These are phyloP conservation scores for Polydrusus cervinus DNA, from an alignment of 2,888 invertebrate genomes.

Conservation along the genomic window DNA sequence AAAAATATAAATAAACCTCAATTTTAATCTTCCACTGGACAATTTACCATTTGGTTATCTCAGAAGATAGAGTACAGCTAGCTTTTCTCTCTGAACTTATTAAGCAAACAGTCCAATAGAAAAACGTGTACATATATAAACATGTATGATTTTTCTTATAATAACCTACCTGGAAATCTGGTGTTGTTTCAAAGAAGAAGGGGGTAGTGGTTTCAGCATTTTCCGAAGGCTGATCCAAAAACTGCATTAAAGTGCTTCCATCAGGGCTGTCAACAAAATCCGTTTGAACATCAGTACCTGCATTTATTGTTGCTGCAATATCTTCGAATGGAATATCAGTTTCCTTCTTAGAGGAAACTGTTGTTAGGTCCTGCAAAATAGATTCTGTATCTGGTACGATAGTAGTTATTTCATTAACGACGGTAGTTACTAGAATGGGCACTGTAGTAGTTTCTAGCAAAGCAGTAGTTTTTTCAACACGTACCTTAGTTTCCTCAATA, in stretches of 20 bases:
- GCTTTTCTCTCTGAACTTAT: too few relatives aligned
- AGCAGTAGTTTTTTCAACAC: background rate
- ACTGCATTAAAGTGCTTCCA: background rate
- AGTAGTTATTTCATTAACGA: background rate
- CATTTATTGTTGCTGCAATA: background rate
- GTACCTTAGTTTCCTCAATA: background rate
- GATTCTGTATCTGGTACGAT: background rate
- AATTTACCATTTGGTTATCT: background rate
- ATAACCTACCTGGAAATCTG: slow-evolving; percentile 35
- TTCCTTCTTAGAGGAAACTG: background rate
- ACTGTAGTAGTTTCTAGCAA: background rate
- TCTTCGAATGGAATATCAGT: background rate
- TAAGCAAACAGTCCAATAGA: too few relatives aligned
- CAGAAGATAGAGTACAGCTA: too few relatives aligned
- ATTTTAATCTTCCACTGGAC: background rate
- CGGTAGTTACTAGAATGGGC: background rate
- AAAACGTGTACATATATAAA: too few relatives aligned
- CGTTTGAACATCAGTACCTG: background rate
- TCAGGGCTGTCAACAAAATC: background rate
- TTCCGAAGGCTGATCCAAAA: slow-evolving; percentile 19
- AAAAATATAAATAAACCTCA: background rate
- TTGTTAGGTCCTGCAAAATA: slow-evolving; percentile 16
- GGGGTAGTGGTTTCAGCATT: slow-evolving; percentile 44
- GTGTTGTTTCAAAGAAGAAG: slow-evolving; percentile 38
- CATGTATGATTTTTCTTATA: background rate